Conservation (phyloP, 1,140 invertebrate species). For the Aradophagus sp. region DNA sequence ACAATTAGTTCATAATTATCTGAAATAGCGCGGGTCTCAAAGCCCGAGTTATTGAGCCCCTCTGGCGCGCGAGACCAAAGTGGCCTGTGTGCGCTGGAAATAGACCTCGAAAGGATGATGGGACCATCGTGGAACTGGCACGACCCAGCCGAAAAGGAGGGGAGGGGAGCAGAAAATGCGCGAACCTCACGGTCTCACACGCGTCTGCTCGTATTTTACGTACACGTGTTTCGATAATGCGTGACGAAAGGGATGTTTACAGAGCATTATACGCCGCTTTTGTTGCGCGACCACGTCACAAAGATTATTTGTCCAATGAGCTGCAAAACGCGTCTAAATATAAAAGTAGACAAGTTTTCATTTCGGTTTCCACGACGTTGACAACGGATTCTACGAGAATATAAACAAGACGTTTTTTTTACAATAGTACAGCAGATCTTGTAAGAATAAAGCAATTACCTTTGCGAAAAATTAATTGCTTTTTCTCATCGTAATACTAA, state of each 20-base stretch:
- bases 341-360: conserved; percentile 8
- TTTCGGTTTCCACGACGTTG: too few species aligned
- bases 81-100: conserved; percentile 58
- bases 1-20: conserved; percentile 72
- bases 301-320: conserved; percentile 34
- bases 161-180: background rate
- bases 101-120: conserved; percentile 55
- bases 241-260: conserved; percentile 51
- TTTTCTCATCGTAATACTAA: too few species aligned
- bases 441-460: too few species aligned
- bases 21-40: conserved; percentile 52
- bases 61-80: conserved; percentile 47
- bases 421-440: too few species aligned
- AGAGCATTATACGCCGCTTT: conserved; percentile 25
- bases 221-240: conserved; percentile 48
- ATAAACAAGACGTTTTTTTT: too few species aligned
- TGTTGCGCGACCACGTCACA: conserved; percentile 15
- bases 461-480: too few species aligned
- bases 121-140: too few species aligned
- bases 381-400: too few species aligned
- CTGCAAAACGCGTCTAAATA: conserved; percentile 32
- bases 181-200: conserved; percentile 26
- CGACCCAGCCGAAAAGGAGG: too few species aligned
- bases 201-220: conserved; percentile 34
- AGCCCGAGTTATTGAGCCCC: conserved; percentile 66